These are phyloP conservation scores for Thecophora atra DNA, from an alignment of 2,888 invertebrate genomes.

Conservation along the genomic window DNA sequence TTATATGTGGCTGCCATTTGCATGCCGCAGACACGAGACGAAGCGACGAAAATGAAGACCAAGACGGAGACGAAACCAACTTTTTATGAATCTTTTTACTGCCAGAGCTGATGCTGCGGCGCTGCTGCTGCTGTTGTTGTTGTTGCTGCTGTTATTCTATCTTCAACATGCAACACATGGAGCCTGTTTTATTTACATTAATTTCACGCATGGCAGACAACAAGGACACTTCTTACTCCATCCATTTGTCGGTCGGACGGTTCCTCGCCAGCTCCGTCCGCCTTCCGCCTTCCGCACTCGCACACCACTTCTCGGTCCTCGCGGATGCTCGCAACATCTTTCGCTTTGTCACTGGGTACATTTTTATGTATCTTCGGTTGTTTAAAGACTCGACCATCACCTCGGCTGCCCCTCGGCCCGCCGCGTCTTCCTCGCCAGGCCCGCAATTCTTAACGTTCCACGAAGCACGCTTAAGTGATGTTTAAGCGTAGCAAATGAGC, in stretches of 20 bases:
- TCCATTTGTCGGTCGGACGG: not conserved
- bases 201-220: slow-evolving; percentile 11
- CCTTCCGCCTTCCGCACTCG: slow-evolving; percentile 35
- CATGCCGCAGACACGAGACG: not conserved
- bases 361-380: slow-evolving; percentile 21
- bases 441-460: too few species aligned
- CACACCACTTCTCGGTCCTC: too few species aligned
- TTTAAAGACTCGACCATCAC: not conserved
- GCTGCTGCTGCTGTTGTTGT: not conserved
- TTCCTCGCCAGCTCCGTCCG: not conserved
- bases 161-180: not conserved
- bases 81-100: slow-evolving; percentile 2
- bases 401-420: not conserved
- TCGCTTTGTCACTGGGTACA: slow-evolving; percentile 4
- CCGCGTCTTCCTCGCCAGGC: not conserved
- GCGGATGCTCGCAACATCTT: slow-evolving; percentile 13
- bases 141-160: not conserved
- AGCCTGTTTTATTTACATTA: slow-evolving; percentile 4
- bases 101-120: not conserved
- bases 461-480: too few species aligned
- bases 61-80: not conserved
- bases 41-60: too few species aligned
- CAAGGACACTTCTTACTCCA: slow-evolving; percentile 35
- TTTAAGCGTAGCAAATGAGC: slow-evolving; percentile 39
- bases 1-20: slow-evolving; percentile 10